Evolutionary conservation across 2,888 invertebrate genomes (phyloP).

Genomic region (Macrostomum cliftonense): DNA sequence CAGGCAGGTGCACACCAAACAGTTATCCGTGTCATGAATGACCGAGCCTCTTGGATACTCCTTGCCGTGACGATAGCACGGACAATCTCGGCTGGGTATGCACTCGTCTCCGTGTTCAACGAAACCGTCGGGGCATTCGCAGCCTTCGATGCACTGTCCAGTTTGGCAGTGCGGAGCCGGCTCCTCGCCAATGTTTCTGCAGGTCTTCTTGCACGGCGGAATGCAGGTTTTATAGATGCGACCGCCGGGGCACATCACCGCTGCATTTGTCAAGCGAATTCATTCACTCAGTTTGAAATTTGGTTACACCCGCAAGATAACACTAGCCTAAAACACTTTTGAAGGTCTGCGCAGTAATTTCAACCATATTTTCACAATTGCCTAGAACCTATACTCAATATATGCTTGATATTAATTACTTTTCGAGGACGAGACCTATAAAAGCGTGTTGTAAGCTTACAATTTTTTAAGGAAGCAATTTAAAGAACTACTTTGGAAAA

Average conservation of each 20-base stretch:
- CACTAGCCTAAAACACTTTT: no score
- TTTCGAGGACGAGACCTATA: no score
- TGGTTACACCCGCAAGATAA: no score
- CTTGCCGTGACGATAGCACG: constrained; percentile 18
- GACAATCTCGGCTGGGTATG: constrained; percentile 17
- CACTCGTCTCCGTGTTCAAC: constrained; percentile 18
- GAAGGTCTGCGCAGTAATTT: no score
- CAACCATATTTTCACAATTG: no score
- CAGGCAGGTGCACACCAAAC: constrained; percentile 15
- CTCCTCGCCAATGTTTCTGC: constrained; percentile 9
- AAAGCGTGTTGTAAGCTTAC: no score
- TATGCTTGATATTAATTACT: no score
- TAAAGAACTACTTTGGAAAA: no score
- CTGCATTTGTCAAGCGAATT: constrained; percentile 4
- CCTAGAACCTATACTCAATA: no score
- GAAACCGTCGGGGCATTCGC: constrained; percentile 11
- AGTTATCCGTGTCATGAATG: constrained; percentile 14
- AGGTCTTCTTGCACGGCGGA: constrained; percentile 11
- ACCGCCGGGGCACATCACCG: constrained; percentile 14
- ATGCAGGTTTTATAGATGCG: constrained; percentile 13
- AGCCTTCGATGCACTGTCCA: constrained; percentile 12
- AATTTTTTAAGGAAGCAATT: no score
- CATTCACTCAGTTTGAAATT: no score
- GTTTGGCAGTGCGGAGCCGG: constrained; percentile 2
- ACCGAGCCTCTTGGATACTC: constrained; percentile 15